Evolutionary conservation across 2,888 invertebrate species (phyloP).

Genomic region (Microplitis deprimator): DNA sequence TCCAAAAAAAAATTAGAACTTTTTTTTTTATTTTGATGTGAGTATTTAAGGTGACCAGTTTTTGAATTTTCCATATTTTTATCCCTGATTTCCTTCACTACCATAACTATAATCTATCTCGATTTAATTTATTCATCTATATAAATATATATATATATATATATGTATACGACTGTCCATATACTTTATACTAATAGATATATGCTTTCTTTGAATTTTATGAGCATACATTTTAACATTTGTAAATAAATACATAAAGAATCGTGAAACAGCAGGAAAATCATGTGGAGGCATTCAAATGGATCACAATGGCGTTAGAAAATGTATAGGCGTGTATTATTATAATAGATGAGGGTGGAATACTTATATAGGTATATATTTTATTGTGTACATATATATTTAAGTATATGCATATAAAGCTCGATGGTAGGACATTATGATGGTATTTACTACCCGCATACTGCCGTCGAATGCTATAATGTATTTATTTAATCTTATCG

Average conservation of each 20-base stretch:
- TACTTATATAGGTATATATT: neutral
- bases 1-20: too few species aligned
- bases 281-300: slow-evolving; percentile 19
- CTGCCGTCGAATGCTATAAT: neutral
- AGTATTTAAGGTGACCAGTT: too few species aligned
- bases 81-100: neutral
- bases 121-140: neutral
- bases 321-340: neutral
- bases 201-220: neutral
- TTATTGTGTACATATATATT: neutral
- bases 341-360: neutral
- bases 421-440: neutral
- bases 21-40: too few species aligned
- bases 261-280: slow-evolving; percentile 12
- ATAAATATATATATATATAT: neutral
- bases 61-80: too few species aligned
- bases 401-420: neutral
- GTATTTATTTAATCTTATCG: neutral
- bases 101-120: neutral
- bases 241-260: slow-evolving; percentile 5
- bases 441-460: neutral
- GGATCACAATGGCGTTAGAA: neutral
- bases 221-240: neutral
- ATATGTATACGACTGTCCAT: neutral
- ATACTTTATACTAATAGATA: neutral